A percentile compares a stretch with the other conserved stretches of the same genome.
phyloP scores from a whole-genome alignment of 2,113 vertebrate genomes.

The Ptyas mucosa region DNA sequence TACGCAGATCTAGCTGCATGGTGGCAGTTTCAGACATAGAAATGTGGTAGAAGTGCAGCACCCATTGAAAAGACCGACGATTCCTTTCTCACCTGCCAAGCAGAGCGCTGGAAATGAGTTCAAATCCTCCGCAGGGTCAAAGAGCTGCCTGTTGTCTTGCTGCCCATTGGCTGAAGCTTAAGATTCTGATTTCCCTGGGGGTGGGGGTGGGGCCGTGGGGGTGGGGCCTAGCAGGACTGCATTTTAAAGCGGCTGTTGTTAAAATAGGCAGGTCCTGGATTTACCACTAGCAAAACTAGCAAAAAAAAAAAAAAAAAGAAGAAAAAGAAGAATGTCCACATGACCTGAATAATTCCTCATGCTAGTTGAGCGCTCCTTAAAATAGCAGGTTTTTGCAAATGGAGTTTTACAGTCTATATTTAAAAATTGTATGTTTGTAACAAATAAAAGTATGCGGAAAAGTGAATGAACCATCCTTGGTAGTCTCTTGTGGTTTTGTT shows the following conservation, averaged over 20 bases:
- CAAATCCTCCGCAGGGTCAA: conserved; percentile 43
- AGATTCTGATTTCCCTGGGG: conserved; percentile 46
- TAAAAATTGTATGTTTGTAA: conserved; percentile 87
- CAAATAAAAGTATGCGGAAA: conserved; percentile 85
- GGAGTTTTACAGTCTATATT: conserved; percentile 87
- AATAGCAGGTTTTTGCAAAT: conserved; percentile 82
- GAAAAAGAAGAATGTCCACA: conserved; percentile 28
- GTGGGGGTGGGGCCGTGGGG: neutral
- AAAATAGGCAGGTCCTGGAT: conserved; percentile 70
- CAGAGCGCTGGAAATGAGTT: conserved; percentile 40
- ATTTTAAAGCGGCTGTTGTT: conserved; percentile 60
- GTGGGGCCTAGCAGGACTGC: conserved; percentile 56
- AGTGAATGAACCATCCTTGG: conserved; percentile 65
- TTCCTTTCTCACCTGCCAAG: conserved; percentile 50
- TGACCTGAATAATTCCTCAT: conserved; percentile 59
- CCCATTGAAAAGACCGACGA: conserved; percentile 47
- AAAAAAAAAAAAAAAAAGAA: conserved; percentile 52
- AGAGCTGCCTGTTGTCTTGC: conserved; percentile 52
- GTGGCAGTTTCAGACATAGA: conserved; percentile 51
- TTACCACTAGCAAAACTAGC: conserved; percentile 75
- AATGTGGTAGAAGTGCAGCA: conserved; percentile 57
- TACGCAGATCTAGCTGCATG: conserved; percentile 40
- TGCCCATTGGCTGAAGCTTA: conserved; percentile 58
- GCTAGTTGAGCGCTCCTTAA: conserved; percentile 76
- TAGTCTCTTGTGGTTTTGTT: neutral